Conservation (phyloP, 2,113 vertebrate genomes). For the Megaceryle torquata region DNA sequence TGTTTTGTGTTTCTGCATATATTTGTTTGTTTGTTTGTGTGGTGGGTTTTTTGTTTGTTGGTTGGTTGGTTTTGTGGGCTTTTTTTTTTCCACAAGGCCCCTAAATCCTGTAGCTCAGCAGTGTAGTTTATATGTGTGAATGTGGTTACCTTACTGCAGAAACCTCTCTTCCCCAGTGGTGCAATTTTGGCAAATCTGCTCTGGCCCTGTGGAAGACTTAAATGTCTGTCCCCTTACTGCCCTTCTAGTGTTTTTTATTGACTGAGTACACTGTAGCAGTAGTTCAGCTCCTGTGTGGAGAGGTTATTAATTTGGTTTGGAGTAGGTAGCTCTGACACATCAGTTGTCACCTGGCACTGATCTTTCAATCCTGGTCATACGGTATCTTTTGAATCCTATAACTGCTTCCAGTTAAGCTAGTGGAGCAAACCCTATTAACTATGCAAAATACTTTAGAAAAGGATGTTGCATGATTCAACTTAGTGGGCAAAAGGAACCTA, state of each 20-base stretch:
- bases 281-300: neutral
- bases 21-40: too few relatives aligned
- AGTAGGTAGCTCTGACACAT: neutral
- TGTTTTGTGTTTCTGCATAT: too few relatives aligned
- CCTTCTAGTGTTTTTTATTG: neutral
- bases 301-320: neutral
- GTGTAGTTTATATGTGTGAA: fast-evolving
- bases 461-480: neutral
- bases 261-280: neutral
- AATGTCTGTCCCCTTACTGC: neutral
- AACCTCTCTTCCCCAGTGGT: neutral
- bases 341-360: neutral
- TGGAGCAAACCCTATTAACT: neutral
- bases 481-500: neutral
- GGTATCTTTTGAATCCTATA: neutral
- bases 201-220: neutral
- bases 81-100: too few relatives aligned
- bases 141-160: neutral
- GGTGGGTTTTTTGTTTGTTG: too few relatives aligned
- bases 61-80: too few relatives aligned
- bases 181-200: neutral
- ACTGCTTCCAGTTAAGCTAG: neutral
- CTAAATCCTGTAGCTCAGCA: neutral
- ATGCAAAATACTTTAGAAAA: neutral
- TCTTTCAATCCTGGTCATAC: neutral